Evolutionary conservation across 2,113 vertebrate species (phyloP).

Genomic region (Triplophysa tibetana): DNA sequence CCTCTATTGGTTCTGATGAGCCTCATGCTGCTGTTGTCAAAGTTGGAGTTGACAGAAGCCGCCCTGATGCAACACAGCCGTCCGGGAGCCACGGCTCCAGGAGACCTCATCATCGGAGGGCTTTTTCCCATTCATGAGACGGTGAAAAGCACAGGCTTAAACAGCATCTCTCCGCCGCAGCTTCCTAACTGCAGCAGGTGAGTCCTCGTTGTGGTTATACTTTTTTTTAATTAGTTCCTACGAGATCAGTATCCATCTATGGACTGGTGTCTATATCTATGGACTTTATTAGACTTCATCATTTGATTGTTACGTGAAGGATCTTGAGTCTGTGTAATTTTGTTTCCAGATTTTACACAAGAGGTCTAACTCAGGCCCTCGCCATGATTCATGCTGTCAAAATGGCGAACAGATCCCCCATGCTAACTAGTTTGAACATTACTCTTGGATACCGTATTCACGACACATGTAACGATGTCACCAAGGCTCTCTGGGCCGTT

Average conservation of each 20-base stretch:
- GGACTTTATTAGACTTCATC: too few relatives aligned
- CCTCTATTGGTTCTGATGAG: not conserved
- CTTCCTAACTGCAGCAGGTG: constrained; percentile 75
- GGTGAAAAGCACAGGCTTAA: constrained; percentile 1
- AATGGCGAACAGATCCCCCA: constrained; percentile 77
- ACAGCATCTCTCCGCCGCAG: constrained; percentile 67
- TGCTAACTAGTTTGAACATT: constrained; percentile 70
- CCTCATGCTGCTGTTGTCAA: constrained; percentile 31
- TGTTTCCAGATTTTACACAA: constrained; percentile 74
- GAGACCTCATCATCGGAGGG: constrained; percentile 67
- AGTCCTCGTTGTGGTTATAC: constrained; percentile 56
- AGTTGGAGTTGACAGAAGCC: not conserved
- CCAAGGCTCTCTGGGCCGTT: constrained; percentile 75
- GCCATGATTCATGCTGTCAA: constrained; percentile 85
- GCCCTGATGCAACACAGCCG: not conserved
- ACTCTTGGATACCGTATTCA: constrained; percentile 84
- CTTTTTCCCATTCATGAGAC: constrained; percentile 63
- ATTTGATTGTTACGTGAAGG: not conserved
- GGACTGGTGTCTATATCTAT: too few relatives aligned
- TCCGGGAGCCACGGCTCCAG: constrained; percentile 42
- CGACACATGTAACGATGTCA: constrained; percentile 84
- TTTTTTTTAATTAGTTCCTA: not conserved
- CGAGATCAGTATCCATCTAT: too few relatives aligned
- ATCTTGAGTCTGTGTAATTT: constrained; percentile 37
- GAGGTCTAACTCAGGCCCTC: constrained; percentile 72